Evolutionary conservation across 2,888 invertebrate species (phyloP), one percentile per base, ranked within the genome.

Genomic region (Brassicogethes aeneus): DNA sequence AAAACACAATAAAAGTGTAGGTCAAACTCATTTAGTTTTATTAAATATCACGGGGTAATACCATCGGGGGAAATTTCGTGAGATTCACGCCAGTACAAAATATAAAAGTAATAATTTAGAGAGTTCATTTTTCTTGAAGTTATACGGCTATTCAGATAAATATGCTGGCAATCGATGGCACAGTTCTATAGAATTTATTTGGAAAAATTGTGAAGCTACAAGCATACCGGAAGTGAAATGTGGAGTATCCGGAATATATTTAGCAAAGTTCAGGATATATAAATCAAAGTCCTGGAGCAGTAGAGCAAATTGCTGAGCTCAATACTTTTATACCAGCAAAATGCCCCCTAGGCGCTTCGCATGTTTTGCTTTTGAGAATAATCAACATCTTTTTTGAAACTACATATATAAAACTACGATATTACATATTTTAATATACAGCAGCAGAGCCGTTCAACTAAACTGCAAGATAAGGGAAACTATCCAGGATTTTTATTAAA

Each of bases 241-340:
- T 54, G 47, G 56, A 54, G 56, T 51, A 58, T 61, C 57, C 61
- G 56, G 61, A 63, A 64, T 63, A 64, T 10, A 23, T 23, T 64
- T 64, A 61, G 60, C 60, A 53, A 50, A 48, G 52, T 46, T 54
- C 55, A 54, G 58, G 57, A 59, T 51, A 50, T 59, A 64, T 65
- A 65, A 64, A 65, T 65, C 64, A 65, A 59, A 62, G 56, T 51
- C 53, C 55, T 46, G 53, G 56, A 45, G 53, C 56, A 49, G 55
- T 53, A 55, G 52, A 53, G 58, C 60, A 60, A 64, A 62, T 61
- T 58, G 63, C 62, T 62, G 62, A 60, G 58, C 56, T 57, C 54
- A 55, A 54, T 55, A 60, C 56, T 60, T 61, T 56, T 52, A 51
- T 54, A 54, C 51, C 55, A 23, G n/a, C n/a, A 53, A 53, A 59